Percentiles rank a stretch among this genome's conserved stretches.
Conservation (phyloP, 2,797 vertebrate species). For the Hyperoplus immaculatus region DNA sequence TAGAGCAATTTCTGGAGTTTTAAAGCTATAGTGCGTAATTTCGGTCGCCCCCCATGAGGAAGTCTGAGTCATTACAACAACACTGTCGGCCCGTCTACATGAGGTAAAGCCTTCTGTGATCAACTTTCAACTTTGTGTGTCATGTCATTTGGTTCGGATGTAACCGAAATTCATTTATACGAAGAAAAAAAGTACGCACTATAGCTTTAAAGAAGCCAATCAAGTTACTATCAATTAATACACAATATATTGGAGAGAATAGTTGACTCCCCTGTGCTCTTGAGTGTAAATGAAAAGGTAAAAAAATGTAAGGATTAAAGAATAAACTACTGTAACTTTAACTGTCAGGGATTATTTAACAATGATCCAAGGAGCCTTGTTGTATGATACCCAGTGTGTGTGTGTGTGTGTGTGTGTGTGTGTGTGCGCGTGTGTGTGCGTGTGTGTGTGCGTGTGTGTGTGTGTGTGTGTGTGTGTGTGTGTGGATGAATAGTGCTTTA, state of each 20-base stretch:
- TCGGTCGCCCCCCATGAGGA: neutral
- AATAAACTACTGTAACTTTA: neutral
- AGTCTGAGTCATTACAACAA: neutral
- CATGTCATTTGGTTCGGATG: too few relatives aligned
- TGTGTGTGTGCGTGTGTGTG: too few relatives aligned
- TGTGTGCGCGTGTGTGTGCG: too few relatives aligned
- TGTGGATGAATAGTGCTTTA: conserved; percentile 1
- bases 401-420: too few relatives aligned
- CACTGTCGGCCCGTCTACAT: neutral
- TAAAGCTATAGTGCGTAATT: too few relatives aligned
- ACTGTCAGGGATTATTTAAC: neutral
- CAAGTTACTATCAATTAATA: conserved; percentile 24
- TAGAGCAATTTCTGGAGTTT: neutral
- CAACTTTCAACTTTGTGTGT: too few relatives aligned
- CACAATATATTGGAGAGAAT: conserved; percentile 13
- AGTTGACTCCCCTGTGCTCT: conserved; percentile 13
- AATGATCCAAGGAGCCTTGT: conserved; percentile 10
- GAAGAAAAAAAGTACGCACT: too few relatives aligned
- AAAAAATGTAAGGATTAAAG: conserved; percentile 21
- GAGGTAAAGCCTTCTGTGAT: too few relatives aligned
- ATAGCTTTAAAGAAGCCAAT: conserved; percentile 37
- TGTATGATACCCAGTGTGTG: too few relatives aligned
- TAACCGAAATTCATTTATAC: too few relatives aligned
- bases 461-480: conserved; percentile 6
- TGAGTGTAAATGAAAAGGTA: conserved; percentile 31